Percentiles rank a stretch among this genome's conserved stretches.
These are phyloP conservation scores for Dolichopus griseipennis DNA, from an alignment of 2,888 invertebrate genomes.

Conservation along the genomic window DNA sequence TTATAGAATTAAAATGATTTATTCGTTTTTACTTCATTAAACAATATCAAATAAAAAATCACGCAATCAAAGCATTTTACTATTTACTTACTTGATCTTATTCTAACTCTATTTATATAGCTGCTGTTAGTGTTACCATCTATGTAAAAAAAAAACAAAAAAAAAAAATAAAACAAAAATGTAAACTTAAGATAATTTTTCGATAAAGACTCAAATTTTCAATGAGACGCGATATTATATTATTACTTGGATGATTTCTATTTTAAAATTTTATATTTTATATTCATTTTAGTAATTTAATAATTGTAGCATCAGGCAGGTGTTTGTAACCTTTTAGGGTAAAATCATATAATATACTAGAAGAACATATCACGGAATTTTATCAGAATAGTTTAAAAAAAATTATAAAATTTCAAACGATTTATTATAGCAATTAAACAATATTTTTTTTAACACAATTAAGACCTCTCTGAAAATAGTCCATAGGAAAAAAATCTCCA, in stretches of 20 bases:
- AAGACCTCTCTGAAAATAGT: too few relatives aligned
- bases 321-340: too few relatives aligned
- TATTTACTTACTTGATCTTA: background rate
- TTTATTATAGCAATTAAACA: too few relatives aligned
- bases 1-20: conserved; percentile 17
- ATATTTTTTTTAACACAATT: too few relatives aligned
- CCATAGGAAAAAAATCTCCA: too few relatives aligned
- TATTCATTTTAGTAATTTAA: too few relatives aligned
- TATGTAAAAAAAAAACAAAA: background rate
- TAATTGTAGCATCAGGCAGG: too few relatives aligned
- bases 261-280: too few relatives aligned
- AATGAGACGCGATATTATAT: background rate
- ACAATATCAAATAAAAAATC: conserved; percentile 16
- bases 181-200: background rate
- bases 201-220: background rate
- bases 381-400: too few relatives aligned
- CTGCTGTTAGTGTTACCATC: background rate
- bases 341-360: too few relatives aligned
- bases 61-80: conserved; percentile 14
- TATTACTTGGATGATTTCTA: background rate
- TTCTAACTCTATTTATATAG: background rate
- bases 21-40: conserved; percentile 19
- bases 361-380: too few relatives aligned
- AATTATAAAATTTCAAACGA: too few relatives aligned
- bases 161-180: background rate